phyloP scores from a whole-genome alignment of 2,888 invertebrate genomes.

The Anoplius nigerrimus region DNA sequence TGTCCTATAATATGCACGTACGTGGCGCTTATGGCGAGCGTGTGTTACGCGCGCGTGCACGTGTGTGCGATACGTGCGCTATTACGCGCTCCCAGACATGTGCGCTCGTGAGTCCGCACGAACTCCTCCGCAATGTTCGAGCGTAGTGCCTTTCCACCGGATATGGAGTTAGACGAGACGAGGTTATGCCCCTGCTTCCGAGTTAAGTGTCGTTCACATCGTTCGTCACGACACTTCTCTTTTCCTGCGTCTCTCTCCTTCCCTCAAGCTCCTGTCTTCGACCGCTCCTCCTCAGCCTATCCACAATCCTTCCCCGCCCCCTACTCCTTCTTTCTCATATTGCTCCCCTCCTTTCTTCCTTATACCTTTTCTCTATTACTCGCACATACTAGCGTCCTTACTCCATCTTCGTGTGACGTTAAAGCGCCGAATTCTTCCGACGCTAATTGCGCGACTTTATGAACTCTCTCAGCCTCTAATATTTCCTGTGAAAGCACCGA shows the following conservation, averaged over 20 bases:
- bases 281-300: neutral
- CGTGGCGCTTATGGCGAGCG: no score
- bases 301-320: neutral
- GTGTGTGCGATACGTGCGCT: neutral
- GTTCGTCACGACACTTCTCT: neutral
- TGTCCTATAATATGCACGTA: neutral
- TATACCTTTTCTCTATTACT: neutral
- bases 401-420: no score
- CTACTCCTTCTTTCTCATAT: neutral
- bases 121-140: conserved; percentile 6
- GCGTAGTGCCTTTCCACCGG: conserved; percentile 31
- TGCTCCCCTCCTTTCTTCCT: neutral
- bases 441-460: no score
- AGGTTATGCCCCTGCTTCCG: neutral
- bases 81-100: neutral
- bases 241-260: neutral
- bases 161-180: conserved; percentile 10
- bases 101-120: conserved; percentile 16
- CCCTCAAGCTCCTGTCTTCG: neutral
- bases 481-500: no score
- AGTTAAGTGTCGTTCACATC: conserved; percentile 1
- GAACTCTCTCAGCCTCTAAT: no score
- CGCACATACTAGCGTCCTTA: no score
- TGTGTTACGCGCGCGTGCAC: no score
- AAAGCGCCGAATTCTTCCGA: no score